Base-by-base conservation (phyloP, 2,797 vertebrate genomes). In the Petrocephalus schoutedeni region DNA sequence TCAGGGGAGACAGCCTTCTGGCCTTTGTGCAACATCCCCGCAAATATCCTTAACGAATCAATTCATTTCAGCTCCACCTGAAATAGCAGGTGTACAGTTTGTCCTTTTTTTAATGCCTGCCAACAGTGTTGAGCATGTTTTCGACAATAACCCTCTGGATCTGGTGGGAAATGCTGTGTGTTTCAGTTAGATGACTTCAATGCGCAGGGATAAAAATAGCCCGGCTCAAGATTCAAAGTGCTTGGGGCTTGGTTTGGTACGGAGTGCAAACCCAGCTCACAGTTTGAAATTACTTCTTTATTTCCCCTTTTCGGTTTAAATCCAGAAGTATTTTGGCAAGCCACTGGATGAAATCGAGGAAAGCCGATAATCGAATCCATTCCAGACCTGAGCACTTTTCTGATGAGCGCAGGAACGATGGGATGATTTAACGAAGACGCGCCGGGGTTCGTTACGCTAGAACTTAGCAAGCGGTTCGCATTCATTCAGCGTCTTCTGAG, bases 181-280 rank as follows among this genome's bases (percentile, higher is more conserved):
- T 88, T 88, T 64, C 36, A 58, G 54, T 51, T 84, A 41, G 45
- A 10, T 23, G 84, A 88, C 57, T 83, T 58, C 19, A 36, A 83
- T 51, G 36, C n/a, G 61, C 32, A 49, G 41, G 21, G 87, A 57
- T 77, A 57, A 45, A 86, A 86, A 86, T 86, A 80, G 32, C 71
- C 3, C 6, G 32, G 67, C 41, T 80, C 67, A 57, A 80, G 51
- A 80, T 59, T 8, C 54, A 80, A 23, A 41, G 32, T 3, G 10
- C 71, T 32, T 58, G 53, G 56, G 74, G 51, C 21, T 28, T 77
- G 49, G 51, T 74, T 74, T 49, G 56, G 51, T 28, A 74, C 14
- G 1, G 49, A 56, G 23, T 74, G 51, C 19, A 57, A 57, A 57
- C 14, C 67, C 28, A 41, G 45, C 71, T 87, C 28, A 9, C 54